Evolutionary conservation across 2,113 vertebrate genomes (phyloP).

Genomic region (Megalops atlanticus): DNA sequence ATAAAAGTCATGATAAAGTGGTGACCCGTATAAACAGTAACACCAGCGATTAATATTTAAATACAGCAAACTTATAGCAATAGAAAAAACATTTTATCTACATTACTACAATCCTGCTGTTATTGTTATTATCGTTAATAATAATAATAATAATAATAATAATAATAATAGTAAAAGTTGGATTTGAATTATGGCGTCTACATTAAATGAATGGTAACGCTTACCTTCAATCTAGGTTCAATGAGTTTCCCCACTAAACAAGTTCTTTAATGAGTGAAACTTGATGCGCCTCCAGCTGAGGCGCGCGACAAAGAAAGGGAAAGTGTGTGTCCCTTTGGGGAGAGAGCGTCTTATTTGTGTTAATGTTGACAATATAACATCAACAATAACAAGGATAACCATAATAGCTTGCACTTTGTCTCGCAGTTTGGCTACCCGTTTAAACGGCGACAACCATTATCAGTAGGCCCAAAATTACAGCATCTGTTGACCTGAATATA

Average conservation of each 20-base stretch:
- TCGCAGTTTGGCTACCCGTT: not conserved
- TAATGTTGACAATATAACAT: not conserved
- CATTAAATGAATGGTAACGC: not conserved
- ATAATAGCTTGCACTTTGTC: not conserved
- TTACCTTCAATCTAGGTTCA: not conserved
- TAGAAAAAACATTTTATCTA: not conserved
- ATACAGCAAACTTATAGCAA: not conserved
- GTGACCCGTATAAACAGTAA: not conserved
- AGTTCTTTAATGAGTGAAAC: not conserved
- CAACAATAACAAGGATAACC: not conserved
- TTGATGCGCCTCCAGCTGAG: not conserved
- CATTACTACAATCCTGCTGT: not conserved
- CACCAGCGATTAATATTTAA: not conserved
- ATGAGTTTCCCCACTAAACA: not conserved
- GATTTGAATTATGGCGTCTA: not conserved
- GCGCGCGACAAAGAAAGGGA: not conserved
- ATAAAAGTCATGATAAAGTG: not conserved
- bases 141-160: conserved; percentile 4
- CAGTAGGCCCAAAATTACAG: too few species aligned
- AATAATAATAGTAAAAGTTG: not conserved
- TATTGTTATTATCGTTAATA: not conserved
- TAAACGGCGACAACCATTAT: too few species aligned
- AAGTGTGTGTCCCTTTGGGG: not conserved
- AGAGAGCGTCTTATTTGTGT: not conserved
- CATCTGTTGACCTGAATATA: too few species aligned